Evolutionary conservation across 1,140 invertebrate genomes (phyloP).

Genomic region (Drosophila lowei): DNA sequence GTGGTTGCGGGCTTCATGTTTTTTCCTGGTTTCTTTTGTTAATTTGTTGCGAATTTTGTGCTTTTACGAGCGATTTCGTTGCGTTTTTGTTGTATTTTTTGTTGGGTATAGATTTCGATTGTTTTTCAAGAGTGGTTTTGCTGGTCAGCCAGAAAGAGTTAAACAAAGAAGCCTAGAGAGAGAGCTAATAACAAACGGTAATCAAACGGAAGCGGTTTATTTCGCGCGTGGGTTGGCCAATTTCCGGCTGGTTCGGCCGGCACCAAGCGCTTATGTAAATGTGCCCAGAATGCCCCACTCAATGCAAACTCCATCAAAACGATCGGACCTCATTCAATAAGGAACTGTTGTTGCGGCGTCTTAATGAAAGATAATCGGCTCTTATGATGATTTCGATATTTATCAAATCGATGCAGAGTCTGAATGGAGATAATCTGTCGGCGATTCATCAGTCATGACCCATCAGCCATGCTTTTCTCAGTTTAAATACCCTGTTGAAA

Average conservation of each 20-base stretch:
- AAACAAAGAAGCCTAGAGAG: slow-evolving; percentile 11
- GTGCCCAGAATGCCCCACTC: slow-evolving; percentile 21
- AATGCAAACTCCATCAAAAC: slow-evolving; percentile 44
- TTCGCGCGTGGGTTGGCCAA: slow-evolving; percentile 53
- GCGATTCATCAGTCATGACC: neutral
- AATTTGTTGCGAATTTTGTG: slow-evolving; percentile 22
- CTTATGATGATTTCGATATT: slow-evolving; percentile 24
- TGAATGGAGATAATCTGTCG: neutral
- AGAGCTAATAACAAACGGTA: slow-evolving; percentile 47
- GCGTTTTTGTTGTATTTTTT: slow-evolving; percentile 33
- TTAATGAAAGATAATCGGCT: slow-evolving; percentile 35
- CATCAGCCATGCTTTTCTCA: too few species aligned
- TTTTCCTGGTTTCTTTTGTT: slow-evolving; percentile 20
- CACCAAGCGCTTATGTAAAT: slow-evolving; percentile 45
- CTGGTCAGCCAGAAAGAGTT: slow-evolving; percentile 21
- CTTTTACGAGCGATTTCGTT: slow-evolving; percentile 20
- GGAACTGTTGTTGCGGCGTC: slow-evolving; percentile 13
- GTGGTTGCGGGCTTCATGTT: slow-evolving; percentile 20
- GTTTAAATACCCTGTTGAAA: too few species aligned
- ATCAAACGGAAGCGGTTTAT: slow-evolving; percentile 68
- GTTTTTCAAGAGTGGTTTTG: neutral
- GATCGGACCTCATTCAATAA: slow-evolving; percentile 38
- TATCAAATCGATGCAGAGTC: slow-evolving; percentile 17
- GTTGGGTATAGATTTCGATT: neutral
- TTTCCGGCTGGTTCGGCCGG: slow-evolving; percentile 59